Evolutionary conservation across 2,888 invertebrate species (phyloP).

Genomic region (Microdon myrmicae): DNA sequence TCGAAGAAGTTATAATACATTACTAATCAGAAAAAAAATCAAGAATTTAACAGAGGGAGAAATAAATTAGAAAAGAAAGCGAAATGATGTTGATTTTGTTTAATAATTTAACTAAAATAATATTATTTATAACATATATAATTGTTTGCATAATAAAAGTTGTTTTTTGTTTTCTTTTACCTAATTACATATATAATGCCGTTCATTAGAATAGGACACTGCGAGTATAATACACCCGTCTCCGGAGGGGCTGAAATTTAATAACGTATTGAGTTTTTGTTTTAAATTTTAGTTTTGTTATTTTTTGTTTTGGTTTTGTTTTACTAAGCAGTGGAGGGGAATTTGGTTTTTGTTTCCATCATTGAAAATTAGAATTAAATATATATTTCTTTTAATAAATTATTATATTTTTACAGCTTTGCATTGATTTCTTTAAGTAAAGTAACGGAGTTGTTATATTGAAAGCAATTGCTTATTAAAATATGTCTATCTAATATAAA

Average conservation of each 20-base stretch:
- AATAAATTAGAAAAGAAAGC: constrained; percentile 23
- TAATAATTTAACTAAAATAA: constrained; percentile 19
- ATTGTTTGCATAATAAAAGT: constrained; percentile 35
- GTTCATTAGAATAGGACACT: constrained; percentile 67
- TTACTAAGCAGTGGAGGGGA: constrained; percentile 34
- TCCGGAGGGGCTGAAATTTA: constrained; percentile 64
- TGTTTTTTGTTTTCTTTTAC: constrained; percentile 57
- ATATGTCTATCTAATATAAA: not conserved
- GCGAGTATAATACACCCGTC: constrained; percentile 66
- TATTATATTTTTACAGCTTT: too few species aligned
- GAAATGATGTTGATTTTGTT: constrained; percentile 11
- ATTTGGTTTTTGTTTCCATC: too few species aligned
- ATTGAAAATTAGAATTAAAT: constrained; percentile 12
- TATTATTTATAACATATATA: constrained; percentile 13
- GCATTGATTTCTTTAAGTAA: constrained; percentile 28
- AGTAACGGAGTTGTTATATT: constrained; percentile 47
- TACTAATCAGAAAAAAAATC: constrained; percentile 3
- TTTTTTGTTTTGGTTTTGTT: constrained; percentile 31
- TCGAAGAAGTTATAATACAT: not conserved
- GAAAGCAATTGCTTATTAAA: constrained; percentile 16
- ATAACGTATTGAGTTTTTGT: constrained; percentile 54
- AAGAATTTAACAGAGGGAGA: constrained; percentile 3
- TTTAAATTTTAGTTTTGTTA: constrained; percentile 47
- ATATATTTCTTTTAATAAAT: constrained; percentile 15
- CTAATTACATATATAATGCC: constrained; percentile 67